Base-by-base conservation (phyloP, 2,797 vertebrate species). In the Epinephelus coioides region DNA sequence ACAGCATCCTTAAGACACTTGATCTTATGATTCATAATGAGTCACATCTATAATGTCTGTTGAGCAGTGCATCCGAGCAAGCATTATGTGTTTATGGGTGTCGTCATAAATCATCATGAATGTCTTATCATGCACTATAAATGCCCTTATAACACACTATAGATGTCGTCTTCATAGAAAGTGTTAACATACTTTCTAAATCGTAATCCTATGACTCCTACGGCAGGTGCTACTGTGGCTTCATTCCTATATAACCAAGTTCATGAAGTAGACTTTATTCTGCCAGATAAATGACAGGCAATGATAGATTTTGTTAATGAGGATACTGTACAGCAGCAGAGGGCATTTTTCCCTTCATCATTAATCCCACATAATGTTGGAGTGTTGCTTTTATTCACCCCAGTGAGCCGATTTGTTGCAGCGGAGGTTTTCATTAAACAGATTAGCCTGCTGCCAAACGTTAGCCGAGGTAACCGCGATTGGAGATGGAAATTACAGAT, bases 361-460 rank as follows among this genome's bases (percentile, higher is more conserved):
- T 75, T 67, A 70, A 59, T 78, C 54, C 30, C 18, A 63, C 30
- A 76, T 64, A 65, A 57, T 51, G 38, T 61, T 40, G 14, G 34
- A 59, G 59, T 55, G 50, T 53, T 71, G 55, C 40, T 69, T 83
- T 85, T 57, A 49, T 70, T 78, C 69, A 69, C 69, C 57, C 69
- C 19, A 43, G 43, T 46, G 61, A 74, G 68, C 54, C 65, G 76
- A 68, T 76, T 82, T 69, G 54, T 77, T 71, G 61, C 76, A 66
- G 63, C 44, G 59, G 50, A 71, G 53, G 64, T 79, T 73, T 73
- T 73, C 56, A 73, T 70, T 73, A 51, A 79, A 76, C 68, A 76
- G 55, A 81, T 82, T 46, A 70, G 25, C 34, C 82, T 64, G 65
- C 84, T 86, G 70, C 64, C 57, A 78, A 79, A 79, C 72, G 77